Evolutionary conservation across 2,888 invertebrate species (phyloP).

Genomic region (Spicauda simplicius): DNA sequence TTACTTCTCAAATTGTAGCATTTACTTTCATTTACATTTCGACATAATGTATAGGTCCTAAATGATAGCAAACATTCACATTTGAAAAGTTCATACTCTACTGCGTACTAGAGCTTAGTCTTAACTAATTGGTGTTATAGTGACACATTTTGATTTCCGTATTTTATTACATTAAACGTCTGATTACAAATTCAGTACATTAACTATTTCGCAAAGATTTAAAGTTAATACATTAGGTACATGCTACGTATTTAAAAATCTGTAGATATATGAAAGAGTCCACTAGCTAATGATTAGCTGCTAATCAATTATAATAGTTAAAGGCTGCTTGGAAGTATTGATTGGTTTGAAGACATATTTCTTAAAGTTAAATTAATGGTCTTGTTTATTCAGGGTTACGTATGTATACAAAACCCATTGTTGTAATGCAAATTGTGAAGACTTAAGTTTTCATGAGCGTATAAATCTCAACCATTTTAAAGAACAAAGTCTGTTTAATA

Average conservation of each 20-base stretch:
- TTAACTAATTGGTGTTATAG: background rate
- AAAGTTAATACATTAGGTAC: background rate
- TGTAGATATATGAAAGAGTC: too few relatives aligned
- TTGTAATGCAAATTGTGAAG: too few relatives aligned
- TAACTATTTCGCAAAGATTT: background rate
- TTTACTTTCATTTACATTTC: background rate
- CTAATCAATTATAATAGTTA: background rate
- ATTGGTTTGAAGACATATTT: background rate
- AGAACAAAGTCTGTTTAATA: too few relatives aligned
- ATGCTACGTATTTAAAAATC: background rate
- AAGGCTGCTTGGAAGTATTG: constrained; percentile 2
- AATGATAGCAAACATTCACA: background rate
- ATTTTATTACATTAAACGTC: background rate
- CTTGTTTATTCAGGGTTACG: too few relatives aligned
- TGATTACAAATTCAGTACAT: background rate
- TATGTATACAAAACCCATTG: too few relatives aligned
- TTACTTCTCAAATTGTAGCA: background rate
- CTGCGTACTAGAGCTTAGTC: background rate
- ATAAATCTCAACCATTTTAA: too few relatives aligned
- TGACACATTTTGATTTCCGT: background rate
- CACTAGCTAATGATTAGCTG: background rate
- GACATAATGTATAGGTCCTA: background rate
- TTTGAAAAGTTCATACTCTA: background rate
- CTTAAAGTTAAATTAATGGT: background rate
- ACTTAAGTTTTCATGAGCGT: too few relatives aligned